Conservation (phyloP, 2,888 invertebrate species). For the Melipona beecheii region DNA sequence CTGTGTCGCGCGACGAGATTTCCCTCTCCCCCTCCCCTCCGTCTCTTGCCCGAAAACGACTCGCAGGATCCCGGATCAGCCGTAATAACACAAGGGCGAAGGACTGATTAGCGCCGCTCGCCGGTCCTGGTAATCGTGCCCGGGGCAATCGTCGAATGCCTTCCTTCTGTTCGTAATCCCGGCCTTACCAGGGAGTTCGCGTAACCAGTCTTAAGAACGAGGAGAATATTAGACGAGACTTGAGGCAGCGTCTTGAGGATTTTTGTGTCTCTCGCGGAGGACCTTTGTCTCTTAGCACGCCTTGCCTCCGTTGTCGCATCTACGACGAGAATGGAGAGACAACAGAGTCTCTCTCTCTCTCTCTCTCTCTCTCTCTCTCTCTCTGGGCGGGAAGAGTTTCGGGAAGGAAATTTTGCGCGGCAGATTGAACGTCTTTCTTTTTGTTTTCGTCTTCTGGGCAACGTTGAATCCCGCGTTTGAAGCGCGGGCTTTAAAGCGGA, state of each 20-base stretch:
- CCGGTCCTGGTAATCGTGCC: constrained; percentile 62
- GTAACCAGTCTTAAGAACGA: constrained; percentile 41
- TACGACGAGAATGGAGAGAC: constrained; percentile 13
- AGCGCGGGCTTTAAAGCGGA: not conserved
- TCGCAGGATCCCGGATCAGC: constrained; percentile 45
- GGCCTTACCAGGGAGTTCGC: constrained; percentile 23
- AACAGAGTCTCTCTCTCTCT: no score
- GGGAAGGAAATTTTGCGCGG: constrained; percentile 31
- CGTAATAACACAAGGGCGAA: constrained; percentile 59
- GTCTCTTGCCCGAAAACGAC: constrained; percentile 21
- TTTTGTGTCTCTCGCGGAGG: constrained; percentile 2
- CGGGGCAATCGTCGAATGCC: constrained; percentile 60
- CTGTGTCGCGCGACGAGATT: not conserved
- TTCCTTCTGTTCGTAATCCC: constrained; percentile 55
- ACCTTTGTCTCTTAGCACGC: constrained; percentile 49
- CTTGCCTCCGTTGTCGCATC: constrained; percentile 33
- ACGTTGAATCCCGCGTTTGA: constrained; percentile 1
- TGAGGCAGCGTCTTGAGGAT: constrained; percentile 21
- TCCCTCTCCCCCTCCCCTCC: not conserved
- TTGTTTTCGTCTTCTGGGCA: constrained; percentile 14
- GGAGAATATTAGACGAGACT: constrained; percentile 49
- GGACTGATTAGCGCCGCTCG: constrained; percentile 71
- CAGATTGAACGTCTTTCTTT: constrained; percentile 39
- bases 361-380: no score
- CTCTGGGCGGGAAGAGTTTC: no score